Evolutionary conservation across 2,113 vertebrate genomes (phyloP), one percentile per base, ranked within the genome.

Genomic region (Varanus komodoensis): DNA sequence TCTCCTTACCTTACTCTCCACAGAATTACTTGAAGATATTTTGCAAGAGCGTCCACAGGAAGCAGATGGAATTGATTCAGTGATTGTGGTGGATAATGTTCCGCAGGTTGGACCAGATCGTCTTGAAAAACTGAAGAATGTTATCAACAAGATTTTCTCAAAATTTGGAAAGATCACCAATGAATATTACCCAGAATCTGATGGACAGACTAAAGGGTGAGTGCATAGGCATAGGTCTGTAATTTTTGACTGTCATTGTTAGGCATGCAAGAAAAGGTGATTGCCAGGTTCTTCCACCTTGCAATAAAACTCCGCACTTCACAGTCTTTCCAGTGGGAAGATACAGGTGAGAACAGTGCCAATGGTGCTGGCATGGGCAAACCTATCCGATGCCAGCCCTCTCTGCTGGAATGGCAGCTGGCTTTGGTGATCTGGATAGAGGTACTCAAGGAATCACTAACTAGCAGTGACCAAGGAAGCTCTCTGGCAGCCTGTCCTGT

Each of bases 111-210:
- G 99, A 67, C 99, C 98, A 0, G 99, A 99, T 86, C 97, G 99
- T 4, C 94, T 99, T 82, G 99, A 99, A 92, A 99, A 99, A 81
- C 97, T 99, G 25, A 99, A 99, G 93, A 99, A 99, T 8, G 99
- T 99, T 94, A 98, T 99, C 90, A 98, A 99, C 94, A 99, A 99
- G 97, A 99, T 99, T 93, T 99, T 99, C 96, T 99, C 99, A 89
- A 99, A 99, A 94, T 99, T 99, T 89, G 99, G 99, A 68, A 99
- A 99, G 95, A 99, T 99, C 95, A 98, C 98, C 64, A 99, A 98
- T 7, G 99, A 99, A 92, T 99, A 98, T 95, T 99, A 99, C n/a
- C 99, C 99, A 0, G 98, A 99, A 38, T 96, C 96, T 69, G 99
- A 99, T 1, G 99, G 99, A 3, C 97, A 97, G 94, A 99, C 99